A percentile compares a stretch with the other conserved stretches of the same genome.
These are phyloP conservation scores for Lutra lutra DNA, from an alignment of 2,797 vertebrate species.

Conservation along the genomic window DNA sequence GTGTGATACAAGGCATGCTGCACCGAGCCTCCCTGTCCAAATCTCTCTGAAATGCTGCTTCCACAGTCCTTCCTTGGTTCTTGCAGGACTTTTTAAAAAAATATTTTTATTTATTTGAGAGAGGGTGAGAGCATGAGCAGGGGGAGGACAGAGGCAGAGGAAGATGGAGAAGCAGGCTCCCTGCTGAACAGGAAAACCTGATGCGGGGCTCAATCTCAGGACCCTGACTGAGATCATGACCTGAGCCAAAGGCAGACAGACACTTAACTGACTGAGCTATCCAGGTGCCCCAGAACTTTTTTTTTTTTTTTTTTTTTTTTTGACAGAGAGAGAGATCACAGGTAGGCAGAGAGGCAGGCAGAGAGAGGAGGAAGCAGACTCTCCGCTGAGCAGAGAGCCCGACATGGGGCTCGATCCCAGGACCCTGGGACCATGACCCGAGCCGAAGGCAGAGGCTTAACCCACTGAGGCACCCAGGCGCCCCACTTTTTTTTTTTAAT, in stretches of 20 bases:
- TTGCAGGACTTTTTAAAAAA: background rate
- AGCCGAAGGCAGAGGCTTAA: background rate
- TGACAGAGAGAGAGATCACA: too few relatives aligned
- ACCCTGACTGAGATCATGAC: background rate
- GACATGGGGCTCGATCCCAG: rapidly evolving
- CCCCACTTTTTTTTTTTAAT: background rate
- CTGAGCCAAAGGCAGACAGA: background rate
- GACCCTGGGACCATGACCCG: background rate
- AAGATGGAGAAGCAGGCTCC: background rate
- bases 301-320: background rate
- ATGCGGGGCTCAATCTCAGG: rapidly evolving
- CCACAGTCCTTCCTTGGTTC: background rate
- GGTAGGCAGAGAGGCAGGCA: too few relatives aligned
- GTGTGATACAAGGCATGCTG: background rate
- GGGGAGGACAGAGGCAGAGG: background rate
- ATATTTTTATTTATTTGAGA: background rate
- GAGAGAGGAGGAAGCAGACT: background rate
- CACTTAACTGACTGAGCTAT: background rate
- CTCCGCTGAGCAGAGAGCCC: background rate
- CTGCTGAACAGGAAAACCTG: background rate
- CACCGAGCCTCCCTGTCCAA: background rate
- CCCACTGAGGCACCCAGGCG: background rate
- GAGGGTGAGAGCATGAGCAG: background rate
- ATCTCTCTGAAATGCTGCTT: background rate
- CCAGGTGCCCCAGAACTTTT: background rate